These are phyloP conservation scores for Dicyrtoma fusca DNA, from an alignment of 2,888 invertebrate genomes.

Conservation along the genomic window DNA sequence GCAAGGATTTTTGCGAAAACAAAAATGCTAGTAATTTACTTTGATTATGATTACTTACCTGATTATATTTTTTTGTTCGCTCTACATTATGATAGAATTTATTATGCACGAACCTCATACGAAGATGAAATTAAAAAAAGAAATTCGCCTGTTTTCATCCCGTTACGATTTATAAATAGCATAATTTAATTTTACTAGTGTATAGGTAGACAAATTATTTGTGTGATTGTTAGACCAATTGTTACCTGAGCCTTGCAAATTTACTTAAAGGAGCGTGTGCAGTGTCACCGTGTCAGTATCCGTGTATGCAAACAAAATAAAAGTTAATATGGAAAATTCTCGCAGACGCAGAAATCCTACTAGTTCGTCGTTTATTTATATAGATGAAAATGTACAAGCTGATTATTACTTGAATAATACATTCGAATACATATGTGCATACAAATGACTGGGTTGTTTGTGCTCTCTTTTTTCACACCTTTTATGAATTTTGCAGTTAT, in stretches of 20 bases:
- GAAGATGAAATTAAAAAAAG: background rate
- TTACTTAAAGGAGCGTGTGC: slow-evolving; percentile 21
- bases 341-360: background rate
- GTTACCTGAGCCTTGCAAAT: slow-evolving; percentile 40
- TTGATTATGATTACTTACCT: background rate
- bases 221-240: slow-evolving; percentile 37
- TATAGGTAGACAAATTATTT: slow-evolving; percentile 18
- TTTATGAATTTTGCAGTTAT: background rate
- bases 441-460: background rate
- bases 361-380: background rate
- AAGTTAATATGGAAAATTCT: background rate
- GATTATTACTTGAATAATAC: background rate
- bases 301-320: slow-evolving; percentile 16
- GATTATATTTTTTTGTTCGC: background rate
- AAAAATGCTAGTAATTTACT: too few species aligned
- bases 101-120: too few species aligned
- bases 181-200: slow-evolving; percentile 8
- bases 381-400: slow-evolving; percentile 14
- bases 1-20: too few species aligned
- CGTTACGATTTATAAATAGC: background rate
- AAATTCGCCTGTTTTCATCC: background rate
- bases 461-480: background rate
- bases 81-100: too few species aligned
- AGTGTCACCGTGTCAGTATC: slow-evolving; percentile 20
- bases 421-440: background rate